A percentile compares a stretch with the other conserved stretches of the same genome.
Evolutionary conservation across 2,888 invertebrate genomes (phyloP).

Genomic region (Drosophila quasianomalipes): DNA sequence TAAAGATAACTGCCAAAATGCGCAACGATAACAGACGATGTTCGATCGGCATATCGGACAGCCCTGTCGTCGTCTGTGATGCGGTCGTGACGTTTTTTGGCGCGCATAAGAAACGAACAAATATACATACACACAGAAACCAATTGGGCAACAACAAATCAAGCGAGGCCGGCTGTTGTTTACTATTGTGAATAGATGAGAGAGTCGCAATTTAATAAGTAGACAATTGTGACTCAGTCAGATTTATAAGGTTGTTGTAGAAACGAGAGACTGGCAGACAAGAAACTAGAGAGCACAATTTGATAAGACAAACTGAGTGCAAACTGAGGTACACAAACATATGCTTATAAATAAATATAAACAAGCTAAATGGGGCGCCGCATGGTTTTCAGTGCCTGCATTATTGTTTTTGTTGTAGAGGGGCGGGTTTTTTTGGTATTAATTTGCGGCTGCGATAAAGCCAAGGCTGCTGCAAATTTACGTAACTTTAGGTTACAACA

Average conservation of each 20-base stretch:
- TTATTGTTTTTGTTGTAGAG: constrained; percentile 6
- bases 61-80: constrained; percentile 8
- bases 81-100: constrained; percentile 43
- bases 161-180: constrained; percentile 51
- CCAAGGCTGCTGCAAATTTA: constrained; percentile 49
- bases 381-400: constrained; percentile 11
- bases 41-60: constrained; percentile 21
- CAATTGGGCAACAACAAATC: constrained; percentile 38
- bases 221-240: constrained; percentile 39
- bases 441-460: constrained; percentile 46
- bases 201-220: constrained; percentile 18
- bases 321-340: constrained; percentile 31
- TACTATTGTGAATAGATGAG: constrained; percentile 17
- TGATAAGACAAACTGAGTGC: constrained; percentile 46
- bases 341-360: constrained; percentile 47
- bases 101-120: constrained; percentile 32
- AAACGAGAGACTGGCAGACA: constrained; percentile 25
- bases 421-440: constrained; percentile 22
- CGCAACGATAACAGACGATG: constrained; percentile 8
- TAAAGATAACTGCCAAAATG: neutral
- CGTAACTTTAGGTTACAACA: constrained; percentile 36
- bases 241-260: constrained; percentile 24
- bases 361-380: constrained; percentile 23
- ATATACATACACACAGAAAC: neutral
- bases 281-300: constrained; percentile 19